Percentiles rank a stretch among this genome's conserved stretches.
Evolutionary conservation across 1,140 invertebrate species (phyloP).

Genomic region (Thaumetopoea pityocampa): DNA sequence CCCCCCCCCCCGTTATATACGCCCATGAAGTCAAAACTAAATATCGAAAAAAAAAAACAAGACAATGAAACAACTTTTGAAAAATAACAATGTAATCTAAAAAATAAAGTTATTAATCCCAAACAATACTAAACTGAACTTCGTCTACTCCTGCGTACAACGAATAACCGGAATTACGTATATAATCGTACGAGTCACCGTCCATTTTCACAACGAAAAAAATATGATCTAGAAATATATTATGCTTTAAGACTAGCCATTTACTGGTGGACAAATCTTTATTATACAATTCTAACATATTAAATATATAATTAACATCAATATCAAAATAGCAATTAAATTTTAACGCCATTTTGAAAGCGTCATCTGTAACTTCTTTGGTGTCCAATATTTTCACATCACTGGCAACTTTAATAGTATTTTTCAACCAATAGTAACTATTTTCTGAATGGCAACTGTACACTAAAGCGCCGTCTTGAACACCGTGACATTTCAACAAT

Average conservation of each 20-base stretch:
- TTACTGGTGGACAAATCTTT: constrained; percentile 1
- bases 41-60: too few species aligned
- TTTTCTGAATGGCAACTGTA: constrained; percentile 34
- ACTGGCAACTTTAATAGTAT: neutral
- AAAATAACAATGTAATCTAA: too few species aligned
- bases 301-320: neutral
- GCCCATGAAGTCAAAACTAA: too few species aligned
- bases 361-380: neutral
- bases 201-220: constrained; percentile 14
- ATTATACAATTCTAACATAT: constrained; percentile 12
- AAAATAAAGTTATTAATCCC: too few species aligned
- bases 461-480: constrained; percentile 25
- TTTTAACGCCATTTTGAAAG: constrained; percentile 3
- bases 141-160: constrained; percentile 13
- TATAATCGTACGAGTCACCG: constrained; percentile 8
- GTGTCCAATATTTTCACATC: constrained; percentile 1
- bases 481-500: constrained; percentile 31
- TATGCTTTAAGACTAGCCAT: constrained; percentile 5
- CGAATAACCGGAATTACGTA: neutral
- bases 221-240: neutral
- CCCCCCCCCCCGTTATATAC: too few species aligned
- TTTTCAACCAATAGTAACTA: constrained; percentile 13
- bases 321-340: constrained; percentile 1
- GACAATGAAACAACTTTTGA: too few species aligned
- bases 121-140: constrained; percentile 8